Conservation (phyloP, 2,888 invertebrate genomes). For the Drosophila neonasuta region DNA sequence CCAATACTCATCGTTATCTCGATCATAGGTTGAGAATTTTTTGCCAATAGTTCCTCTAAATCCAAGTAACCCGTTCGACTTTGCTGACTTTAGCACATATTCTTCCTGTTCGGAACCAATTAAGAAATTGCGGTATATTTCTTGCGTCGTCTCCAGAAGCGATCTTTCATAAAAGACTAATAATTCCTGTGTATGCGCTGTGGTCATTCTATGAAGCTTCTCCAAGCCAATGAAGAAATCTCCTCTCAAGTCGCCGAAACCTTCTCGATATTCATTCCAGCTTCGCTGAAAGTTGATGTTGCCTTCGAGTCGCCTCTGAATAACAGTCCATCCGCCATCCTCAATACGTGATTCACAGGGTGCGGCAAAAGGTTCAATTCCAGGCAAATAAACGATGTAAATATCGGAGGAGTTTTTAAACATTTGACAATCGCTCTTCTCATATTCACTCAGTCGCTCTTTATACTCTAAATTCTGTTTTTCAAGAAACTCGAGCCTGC, state of each 20-base stretch:
- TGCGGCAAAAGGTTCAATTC: conserved; percentile 22
- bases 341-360: conserved; percentile 22
- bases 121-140: neutral
- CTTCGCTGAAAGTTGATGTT: conserved; percentile 30
- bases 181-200: conserved; percentile 20
- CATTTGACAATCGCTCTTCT: conserved; percentile 19
- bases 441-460: neutral
- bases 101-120: conserved; percentile 24
- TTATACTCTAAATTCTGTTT: neutral
- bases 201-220: conserved; percentile 27
- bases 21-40: conserved; percentile 37
- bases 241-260: conserved; percentile 28
- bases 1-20: conserved; percentile 32
- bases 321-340: conserved; percentile 26
- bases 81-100: conserved; percentile 3
- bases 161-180: neutral
- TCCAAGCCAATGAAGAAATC: conserved; percentile 43
- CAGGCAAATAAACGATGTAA: conserved; percentile 25
- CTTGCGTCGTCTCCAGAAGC: too few relatives aligned
- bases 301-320: conserved; percentile 36
- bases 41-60: neutral
- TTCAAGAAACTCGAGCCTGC: neutral
- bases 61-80: neutral
- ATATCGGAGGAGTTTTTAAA: conserved; percentile 17
- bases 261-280: conserved; percentile 35